phyloP scores from a whole-genome alignment of 2,888 invertebrate species.

The Phortica okadai region DNA sequence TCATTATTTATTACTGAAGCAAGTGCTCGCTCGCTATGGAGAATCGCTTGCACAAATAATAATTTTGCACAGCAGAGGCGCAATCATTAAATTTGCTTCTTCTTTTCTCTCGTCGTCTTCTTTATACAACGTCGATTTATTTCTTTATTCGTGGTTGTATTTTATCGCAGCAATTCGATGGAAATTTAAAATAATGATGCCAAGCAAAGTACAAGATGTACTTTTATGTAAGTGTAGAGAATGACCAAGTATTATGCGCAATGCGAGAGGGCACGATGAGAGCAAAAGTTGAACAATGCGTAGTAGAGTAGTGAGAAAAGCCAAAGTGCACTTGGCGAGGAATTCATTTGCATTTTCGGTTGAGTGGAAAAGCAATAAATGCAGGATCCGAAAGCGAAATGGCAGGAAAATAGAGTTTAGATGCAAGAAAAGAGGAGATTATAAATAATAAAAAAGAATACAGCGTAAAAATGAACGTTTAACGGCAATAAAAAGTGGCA shows the following conservation, averaged over 20 bases:
- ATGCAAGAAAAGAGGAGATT: not conserved
- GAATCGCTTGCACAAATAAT: slow-evolving; percentile 7
- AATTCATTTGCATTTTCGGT: slow-evolving; percentile 45
- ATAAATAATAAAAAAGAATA: not conserved
- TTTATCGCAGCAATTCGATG: slow-evolving; percentile 13
- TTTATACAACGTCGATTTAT: not conserved
- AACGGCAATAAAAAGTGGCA: not conserved
- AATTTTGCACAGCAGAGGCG: slow-evolving; percentile 11
- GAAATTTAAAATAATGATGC: slow-evolving; percentile 24
- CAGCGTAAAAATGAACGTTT: not conserved
- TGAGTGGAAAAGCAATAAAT: slow-evolving; percentile 27
- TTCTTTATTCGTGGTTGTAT: slow-evolving; percentile 7
- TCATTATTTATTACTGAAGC: not conserved
- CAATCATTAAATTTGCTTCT: slow-evolving; percentile 15
- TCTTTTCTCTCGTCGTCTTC: not conserved
- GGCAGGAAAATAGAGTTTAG: slow-evolving; percentile 2
- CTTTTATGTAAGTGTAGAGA: not conserved
- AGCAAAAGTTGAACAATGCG: not conserved
- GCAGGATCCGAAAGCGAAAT: slow-evolving; percentile 6
- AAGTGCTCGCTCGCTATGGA: not conserved
- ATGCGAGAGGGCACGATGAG: not conserved
- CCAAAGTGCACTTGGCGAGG: slow-evolving; percentile 37
- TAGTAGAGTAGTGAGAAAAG: not conserved
- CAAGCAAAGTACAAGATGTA: slow-evolving; percentile 11
- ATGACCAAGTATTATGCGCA: not conserved